Evolutionary conservation across 2,113 vertebrate genomes (phyloP), one percentile per base, ranked within the genome.

Genomic region (Circaetus cinerascens): DNA sequence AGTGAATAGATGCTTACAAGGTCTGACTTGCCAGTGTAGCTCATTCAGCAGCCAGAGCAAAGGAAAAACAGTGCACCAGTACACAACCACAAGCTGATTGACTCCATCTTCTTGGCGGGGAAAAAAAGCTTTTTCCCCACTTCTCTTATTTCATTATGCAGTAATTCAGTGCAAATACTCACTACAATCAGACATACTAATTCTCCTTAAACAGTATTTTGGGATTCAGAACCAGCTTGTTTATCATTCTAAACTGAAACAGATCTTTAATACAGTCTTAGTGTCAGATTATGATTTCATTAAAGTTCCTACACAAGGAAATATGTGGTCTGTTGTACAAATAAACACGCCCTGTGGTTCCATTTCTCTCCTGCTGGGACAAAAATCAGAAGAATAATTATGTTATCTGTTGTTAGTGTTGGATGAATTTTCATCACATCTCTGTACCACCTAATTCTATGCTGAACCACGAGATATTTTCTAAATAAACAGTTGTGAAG

Each of bases 261-360:
- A 45, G 91, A 91, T 75, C 72, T 94, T 93, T 90, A 93, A 91
- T 90, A 45, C 8, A 90, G 69, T 57, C 69, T 90, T 73, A 64
- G 45, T 69, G 22, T 92, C 50, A 76, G 29, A 59, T 92, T 93
- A 76, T 91, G 19, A 95, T 92, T 95, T 95, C 62, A 76, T 94
- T 94, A 57, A 86, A 66, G 66, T 86, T 93, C 69, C 84, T 86
- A 93, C 96, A 85, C 92, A 96, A 94, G 90, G 90, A 95, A 96
- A 51, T 79, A 62, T 53, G 74, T 80, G 88, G 87, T 92, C 75
- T 88, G 30, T 76, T 83, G 68, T 88, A 90, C 63, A 96, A 93
- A 96, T 96, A 96, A 95, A 96, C 85, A 93, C 45, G 48, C 22
- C 88, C 73, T 76, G 71, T 66, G 40, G 62, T 88, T 95, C 40